phyloP scores from a whole-genome alignment of 2,797 vertebrate genomes.

The Parambassis ranga region DNA sequence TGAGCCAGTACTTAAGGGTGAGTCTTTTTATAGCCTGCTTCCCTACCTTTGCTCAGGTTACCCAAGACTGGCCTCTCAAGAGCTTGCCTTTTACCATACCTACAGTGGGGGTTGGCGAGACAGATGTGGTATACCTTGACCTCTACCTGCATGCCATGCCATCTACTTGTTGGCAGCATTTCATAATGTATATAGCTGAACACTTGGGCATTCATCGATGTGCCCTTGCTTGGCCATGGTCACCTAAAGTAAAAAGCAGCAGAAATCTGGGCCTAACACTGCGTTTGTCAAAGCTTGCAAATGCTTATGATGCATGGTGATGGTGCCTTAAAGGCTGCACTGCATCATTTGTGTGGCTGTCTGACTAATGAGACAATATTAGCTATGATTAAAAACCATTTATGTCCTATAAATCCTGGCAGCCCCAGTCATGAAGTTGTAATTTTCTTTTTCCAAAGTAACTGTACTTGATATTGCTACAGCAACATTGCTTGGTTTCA shows the following conservation, averaged over 20 bases:
- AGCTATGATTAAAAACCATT: background rate
- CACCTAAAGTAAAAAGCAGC: constrained; percentile 18
- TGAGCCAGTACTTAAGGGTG: constrained; percentile 32
- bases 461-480: background rate
- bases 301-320: constrained; percentile 66
- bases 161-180: constrained; percentile 36
- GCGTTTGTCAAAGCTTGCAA: constrained; percentile 54
- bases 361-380: constrained; percentile 5
- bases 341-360: constrained; percentile 40
- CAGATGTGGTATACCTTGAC: constrained; percentile 77
- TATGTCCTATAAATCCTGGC: background rate
- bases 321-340: constrained; percentile 31
- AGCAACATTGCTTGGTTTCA: too few species aligned
- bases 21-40: constrained; percentile 74
- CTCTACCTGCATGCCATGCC: constrained; percentile 75
- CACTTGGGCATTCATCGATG: constrained; percentile 7
- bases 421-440: background rate
- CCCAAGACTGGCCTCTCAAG: constrained; percentile 79
- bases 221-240: constrained; percentile 45
- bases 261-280: constrained; percentile 46
- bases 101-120: constrained; percentile 78
- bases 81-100: constrained; percentile 80
- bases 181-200: background rate
- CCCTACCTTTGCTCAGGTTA: constrained; percentile 83
- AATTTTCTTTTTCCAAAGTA: background rate